These are phyloP conservation scores for Ranitomeya imitator DNA, from an alignment of 2,113 vertebrate species.

Conservation along the genomic window DNA sequence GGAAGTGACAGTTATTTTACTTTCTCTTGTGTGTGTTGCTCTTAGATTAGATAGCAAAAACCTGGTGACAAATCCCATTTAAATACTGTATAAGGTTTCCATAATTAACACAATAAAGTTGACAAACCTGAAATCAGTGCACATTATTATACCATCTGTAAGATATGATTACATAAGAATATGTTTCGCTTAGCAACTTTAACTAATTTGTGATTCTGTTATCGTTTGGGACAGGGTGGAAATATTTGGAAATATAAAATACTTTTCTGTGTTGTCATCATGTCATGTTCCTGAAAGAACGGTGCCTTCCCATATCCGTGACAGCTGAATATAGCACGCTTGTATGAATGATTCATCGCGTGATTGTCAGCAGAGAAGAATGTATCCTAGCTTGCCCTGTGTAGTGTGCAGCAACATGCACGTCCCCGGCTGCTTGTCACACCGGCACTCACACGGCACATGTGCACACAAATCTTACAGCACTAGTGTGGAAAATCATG, in stretches of 20 bases:
- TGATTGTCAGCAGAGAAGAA: constrained; percentile 25
- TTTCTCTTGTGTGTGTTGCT: too few relatives aligned
- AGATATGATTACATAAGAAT: neutral
- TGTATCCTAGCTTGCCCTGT: constrained; percentile 19
- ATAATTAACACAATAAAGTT: neutral
- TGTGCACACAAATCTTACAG: neutral
- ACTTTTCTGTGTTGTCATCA: neutral
- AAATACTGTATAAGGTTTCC: neutral
- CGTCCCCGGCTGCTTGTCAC: neutral
- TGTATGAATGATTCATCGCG: constrained; percentile 21
- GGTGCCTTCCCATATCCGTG: neutral
- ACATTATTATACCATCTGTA: neutral
- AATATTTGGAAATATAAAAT: neutral
- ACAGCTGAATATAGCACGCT: neutral
- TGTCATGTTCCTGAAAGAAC: constrained; percentile 24
- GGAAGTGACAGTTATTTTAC: too few relatives aligned
- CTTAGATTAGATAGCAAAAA: too few relatives aligned
- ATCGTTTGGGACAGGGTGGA: neutral
- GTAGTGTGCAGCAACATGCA: neutral
- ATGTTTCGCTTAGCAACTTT: neutral
- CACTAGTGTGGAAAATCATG: too few relatives aligned
- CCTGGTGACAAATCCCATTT: neutral
- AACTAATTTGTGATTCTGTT: neutral
- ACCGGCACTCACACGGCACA: neutral
- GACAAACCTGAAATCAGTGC: neutral